Conservation (phyloP, 2,888 invertebrate species). For the Athripsodes cinereus region DNA sequence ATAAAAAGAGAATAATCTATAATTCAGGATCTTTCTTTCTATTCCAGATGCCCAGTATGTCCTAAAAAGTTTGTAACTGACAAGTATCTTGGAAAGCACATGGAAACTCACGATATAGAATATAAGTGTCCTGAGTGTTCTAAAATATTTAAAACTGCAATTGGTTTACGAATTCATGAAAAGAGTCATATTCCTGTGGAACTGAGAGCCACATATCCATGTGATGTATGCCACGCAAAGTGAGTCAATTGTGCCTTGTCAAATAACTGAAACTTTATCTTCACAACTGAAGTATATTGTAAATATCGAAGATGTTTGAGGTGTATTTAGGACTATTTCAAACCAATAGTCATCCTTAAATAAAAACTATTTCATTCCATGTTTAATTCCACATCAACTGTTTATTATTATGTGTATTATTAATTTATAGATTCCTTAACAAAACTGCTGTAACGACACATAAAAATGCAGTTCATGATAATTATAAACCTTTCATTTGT, state of each 20-base stretch:
- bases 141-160: not conserved
- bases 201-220: constrained; percentile 30
- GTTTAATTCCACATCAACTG: no score
- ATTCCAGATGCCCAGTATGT: not conserved
- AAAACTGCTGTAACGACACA: constrained; percentile 15
- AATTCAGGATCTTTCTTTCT: no score
- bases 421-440: constrained; percentile 13
- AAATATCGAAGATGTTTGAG: no score
- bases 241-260: constrained; percentile 20
- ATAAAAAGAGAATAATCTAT: no score
- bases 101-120: constrained; percentile 11
- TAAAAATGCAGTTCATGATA: constrained; percentile 16
- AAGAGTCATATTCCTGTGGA: constrained; percentile 31
- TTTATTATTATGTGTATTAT: constrained; percentile 6
- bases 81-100: constrained; percentile 5
- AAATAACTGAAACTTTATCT: not conserved
- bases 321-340: no score
- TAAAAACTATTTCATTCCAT: no score
- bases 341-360: no score
- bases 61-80: not conserved
- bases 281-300: no score
- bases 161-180: constrained; percentile 30
- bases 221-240: constrained; percentile 31
- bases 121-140: constrained; percentile 10
- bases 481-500: constrained; percentile 19